A percentile compares a stretch with the other conserved stretches of the same genome.
Evolutionary conservation across 2,797 vertebrate species (phyloP).

Genomic region (Aulostomus chinensis): DNA sequence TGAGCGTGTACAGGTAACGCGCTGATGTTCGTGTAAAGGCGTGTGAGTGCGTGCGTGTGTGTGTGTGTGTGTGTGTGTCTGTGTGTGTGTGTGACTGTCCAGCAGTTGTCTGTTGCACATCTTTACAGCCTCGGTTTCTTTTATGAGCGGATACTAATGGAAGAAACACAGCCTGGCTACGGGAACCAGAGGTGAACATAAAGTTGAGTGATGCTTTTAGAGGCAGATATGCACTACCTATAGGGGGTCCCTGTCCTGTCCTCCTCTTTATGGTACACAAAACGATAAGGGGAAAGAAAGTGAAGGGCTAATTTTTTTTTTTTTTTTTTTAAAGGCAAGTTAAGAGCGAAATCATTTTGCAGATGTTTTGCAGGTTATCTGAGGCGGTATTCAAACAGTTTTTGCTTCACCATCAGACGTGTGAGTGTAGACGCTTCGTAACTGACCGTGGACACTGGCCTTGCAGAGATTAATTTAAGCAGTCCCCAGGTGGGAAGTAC

Average conservation of each 20-base stretch:
- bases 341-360: conserved; percentile 14
- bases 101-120: conserved; percentile 50
- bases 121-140: conserved; percentile 72
- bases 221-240: conserved; percentile 76
- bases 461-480: conserved; percentile 22
- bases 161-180: conserved; percentile 74
- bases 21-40: conserved; percentile 40
- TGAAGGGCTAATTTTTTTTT: no score
- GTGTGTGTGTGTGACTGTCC: conserved; percentile 7
- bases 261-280: conserved; percentile 45
- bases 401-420: no score
- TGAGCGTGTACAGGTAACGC: conserved; percentile 27
- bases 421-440: background rate
- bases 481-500: conserved; percentile 23
- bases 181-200: conserved; percentile 78
- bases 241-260: conserved; percentile 59
- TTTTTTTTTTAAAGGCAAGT: no score
- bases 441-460: conserved; percentile 5
- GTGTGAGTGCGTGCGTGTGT: no score
- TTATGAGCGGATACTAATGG: conserved; percentile 82
- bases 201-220: conserved; percentile 82
- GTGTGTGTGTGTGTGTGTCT: no score
- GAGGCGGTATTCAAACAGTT: background rate
- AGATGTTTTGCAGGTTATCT: background rate
- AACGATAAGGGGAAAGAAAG: conserved; percentile 52